Percentiles rank a stretch among this genome's conserved stretches.
These are phyloP conservation scores for Sciurus niger DNA, from an alignment of 2,113 vertebrate genomes.

Conservation along the genomic window DNA sequence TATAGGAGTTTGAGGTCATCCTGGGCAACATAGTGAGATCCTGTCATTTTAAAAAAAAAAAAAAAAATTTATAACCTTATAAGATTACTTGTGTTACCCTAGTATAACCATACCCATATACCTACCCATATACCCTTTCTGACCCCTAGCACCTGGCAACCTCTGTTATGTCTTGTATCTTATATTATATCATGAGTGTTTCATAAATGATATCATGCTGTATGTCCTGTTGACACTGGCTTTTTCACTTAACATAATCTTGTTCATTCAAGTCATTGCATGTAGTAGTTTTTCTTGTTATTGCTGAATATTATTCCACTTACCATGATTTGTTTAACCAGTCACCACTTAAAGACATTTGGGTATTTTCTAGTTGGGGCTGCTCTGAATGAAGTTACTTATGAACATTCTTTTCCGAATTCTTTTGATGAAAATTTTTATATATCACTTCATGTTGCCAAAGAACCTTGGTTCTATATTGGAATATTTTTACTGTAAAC, in stretches of 20 bases:
- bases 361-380: not conserved
- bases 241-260: constrained; percentile 48
- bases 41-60: not conserved
- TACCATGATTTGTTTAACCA: not conserved
- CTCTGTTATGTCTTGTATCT: not conserved
- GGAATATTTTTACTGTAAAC: constrained; percentile 42
- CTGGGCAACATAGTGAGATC: not conserved
- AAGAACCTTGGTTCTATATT: constrained; percentile 42
- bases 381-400: not conserved
- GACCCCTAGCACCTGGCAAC: not conserved
- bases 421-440: constrained; percentile 55
- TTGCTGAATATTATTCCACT: not conserved
- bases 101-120: not conserved
- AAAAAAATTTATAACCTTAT: not conserved
- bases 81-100: not conserved
- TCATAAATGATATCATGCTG: constrained; percentile 4
- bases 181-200: constrained; percentile 14
- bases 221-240: not conserved
- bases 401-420: not conserved
- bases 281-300: not conserved
- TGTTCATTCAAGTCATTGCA: not conserved
- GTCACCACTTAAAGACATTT: constrained; percentile 28
- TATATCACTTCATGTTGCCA: not conserved
- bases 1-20: not conserved
- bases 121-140: too few species aligned